Evolutionary conservation across 1,140 invertebrate genomes (phyloP).

Genomic region (Zaprionus gabonicus): DNA sequence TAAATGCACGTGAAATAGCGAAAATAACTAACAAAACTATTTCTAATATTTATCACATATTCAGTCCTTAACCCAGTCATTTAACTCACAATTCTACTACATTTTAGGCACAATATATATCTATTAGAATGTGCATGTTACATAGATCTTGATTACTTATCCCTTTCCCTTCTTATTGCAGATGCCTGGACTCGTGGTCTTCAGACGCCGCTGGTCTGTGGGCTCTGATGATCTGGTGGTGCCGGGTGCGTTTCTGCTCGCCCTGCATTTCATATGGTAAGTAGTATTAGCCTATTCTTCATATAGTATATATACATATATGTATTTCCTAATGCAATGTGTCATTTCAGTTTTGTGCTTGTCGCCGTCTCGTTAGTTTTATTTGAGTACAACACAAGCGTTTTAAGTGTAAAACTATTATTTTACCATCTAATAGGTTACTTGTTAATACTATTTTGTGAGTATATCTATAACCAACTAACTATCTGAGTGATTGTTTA

Average conservation of each 20-base stretch:
- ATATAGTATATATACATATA: background rate
- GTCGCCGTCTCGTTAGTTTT: conserved; percentile 86
- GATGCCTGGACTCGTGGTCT: conserved; percentile 95
- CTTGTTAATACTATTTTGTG: conserved; percentile 87
- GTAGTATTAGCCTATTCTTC: conserved; percentile 44
- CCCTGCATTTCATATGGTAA: conserved; percentile 92
- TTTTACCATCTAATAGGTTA: conserved; percentile 91
- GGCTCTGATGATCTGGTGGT: conserved; percentile 95
- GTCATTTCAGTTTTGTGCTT: conserved; percentile 70
- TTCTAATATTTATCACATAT: too few relatives aligned
- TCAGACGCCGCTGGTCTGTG: conserved; percentile 93
- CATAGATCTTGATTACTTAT: background rate
- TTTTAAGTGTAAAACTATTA: conserved; percentile 87
- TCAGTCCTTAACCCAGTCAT: too few relatives aligned
- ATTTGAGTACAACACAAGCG: conserved; percentile 87
- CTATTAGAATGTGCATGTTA: background rate
- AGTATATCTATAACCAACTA: conserved; percentile 44
- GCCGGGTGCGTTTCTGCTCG: conserved; percentile 91
- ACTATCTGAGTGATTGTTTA: too few relatives aligned
- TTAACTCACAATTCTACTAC: too few relatives aligned
- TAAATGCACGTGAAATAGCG: background rate
- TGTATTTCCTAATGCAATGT: background rate
- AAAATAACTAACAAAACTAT: too few relatives aligned
- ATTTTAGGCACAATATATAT: background rate
- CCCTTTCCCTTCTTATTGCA: conserved; percentile 39